phyloP scores from a whole-genome alignment of 2,797 vertebrate genomes.

The Leptodactylus fallax region DNA sequence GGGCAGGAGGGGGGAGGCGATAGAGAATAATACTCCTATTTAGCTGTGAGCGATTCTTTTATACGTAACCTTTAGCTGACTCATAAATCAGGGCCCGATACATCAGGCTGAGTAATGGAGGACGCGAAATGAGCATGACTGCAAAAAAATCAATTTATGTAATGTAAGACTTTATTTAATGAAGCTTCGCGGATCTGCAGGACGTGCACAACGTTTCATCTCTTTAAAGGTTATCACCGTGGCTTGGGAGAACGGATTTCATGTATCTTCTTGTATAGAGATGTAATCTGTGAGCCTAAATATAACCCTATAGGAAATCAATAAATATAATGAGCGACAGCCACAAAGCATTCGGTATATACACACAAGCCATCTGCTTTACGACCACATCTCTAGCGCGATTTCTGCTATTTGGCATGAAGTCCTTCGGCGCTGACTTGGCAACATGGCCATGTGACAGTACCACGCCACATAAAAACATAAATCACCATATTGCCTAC shows the following conservation, averaged over 20 bases:
- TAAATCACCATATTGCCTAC: too few relatives aligned
- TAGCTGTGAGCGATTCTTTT: constrained; percentile 19
- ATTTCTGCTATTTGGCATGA: too few relatives aligned
- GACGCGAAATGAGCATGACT: constrained; percentile 15
- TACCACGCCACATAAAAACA: too few relatives aligned
- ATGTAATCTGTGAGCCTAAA: neutral
- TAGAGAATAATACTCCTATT: constrained; percentile 24
- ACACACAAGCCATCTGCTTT: too few relatives aligned
- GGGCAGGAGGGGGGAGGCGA: neutral
- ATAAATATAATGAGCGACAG: neutral
- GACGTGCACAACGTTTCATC: neutral
- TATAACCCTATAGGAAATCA: neutral
- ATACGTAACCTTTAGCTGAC: constrained; percentile 31
- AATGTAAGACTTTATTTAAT: constrained; percentile 42
- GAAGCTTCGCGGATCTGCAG: constrained; percentile 10
- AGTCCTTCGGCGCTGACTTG: too few relatives aligned
- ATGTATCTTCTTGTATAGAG: neutral
- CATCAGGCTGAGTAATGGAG: constrained; percentile 26
- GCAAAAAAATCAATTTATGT: constrained; percentile 39
- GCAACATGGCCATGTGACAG: too few relatives aligned
- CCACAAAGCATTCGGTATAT: too few relatives aligned
- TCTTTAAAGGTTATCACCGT: constrained; percentile 1
- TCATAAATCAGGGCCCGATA: constrained; percentile 43
- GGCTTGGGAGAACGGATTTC: neutral
- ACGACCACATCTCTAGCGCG: too few relatives aligned